Conservation (phyloP, 2,888 invertebrate genomes). For the Oligia strigilis region DNA sequence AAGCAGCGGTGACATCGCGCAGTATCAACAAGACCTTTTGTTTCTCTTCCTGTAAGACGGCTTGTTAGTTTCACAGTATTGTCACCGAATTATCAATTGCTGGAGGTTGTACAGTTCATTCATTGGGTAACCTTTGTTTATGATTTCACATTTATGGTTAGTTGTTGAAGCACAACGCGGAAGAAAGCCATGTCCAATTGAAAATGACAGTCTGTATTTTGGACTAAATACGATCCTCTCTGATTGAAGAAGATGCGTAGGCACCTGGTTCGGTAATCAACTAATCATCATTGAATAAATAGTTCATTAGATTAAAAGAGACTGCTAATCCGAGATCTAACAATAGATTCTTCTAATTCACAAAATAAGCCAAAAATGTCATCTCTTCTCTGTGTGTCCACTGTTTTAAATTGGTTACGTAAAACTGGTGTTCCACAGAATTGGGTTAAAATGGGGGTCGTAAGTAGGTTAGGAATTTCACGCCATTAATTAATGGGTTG, state of each 20-base stretch:
- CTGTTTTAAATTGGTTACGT: conserved; percentile 37
- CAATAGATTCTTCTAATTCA: not conserved
- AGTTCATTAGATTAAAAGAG: not conserved
- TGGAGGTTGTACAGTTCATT: conserved; percentile 17
- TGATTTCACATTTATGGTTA: not conserved
- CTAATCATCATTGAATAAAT: not conserved
- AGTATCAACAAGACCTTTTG: conserved; percentile 55
- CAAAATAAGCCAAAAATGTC: not conserved
- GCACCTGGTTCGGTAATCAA: not conserved
- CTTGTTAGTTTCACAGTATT: conserved; percentile 39
- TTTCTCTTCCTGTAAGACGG: conserved; percentile 47
- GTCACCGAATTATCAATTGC: conserved; percentile 41
- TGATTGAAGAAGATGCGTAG: not conserved
- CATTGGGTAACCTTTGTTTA: not conserved
- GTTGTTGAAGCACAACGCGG: not conserved
- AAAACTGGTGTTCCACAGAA: conserved; percentile 36
- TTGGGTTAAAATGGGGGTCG: conserved; percentile 44
- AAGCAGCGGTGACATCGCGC: conserved; percentile 15
- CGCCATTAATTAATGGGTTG: conserved; percentile 38
- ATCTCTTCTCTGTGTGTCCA: not conserved
- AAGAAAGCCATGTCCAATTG: not conserved
- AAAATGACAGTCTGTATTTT: not conserved
- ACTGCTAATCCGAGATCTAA: not conserved
- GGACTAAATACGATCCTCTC: not conserved
- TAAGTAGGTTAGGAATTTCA: conserved; percentile 56